Conservation (phyloP, 2,113 vertebrate species). For the Aspidoscelis tigris region DNA sequence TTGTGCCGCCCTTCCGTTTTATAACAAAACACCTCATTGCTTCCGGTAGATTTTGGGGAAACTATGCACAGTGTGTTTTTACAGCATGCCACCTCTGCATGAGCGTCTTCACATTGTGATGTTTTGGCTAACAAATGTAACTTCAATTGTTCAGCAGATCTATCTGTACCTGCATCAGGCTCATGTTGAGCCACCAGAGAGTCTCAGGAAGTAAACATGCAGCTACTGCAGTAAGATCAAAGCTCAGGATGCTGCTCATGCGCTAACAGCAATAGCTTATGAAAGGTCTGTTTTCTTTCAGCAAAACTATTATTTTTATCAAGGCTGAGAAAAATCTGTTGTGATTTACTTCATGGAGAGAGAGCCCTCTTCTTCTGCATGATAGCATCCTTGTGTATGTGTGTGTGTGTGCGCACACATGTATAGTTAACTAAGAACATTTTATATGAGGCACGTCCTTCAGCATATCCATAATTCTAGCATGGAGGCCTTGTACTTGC, state of each 20-base stretch:
- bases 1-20: slow-evolving; percentile 68
- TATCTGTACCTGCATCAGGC: slow-evolving; percentile 47
- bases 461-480: slow-evolving; percentile 35
- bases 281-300: slow-evolving; percentile 78
- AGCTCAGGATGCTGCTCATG: slow-evolving; percentile 64
- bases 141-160: slow-evolving; percentile 56
- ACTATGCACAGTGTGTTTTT: slow-evolving; percentile 29
- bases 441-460: slow-evolving; percentile 24
- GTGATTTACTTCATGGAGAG: slow-evolving; percentile 57
- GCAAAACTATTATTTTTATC: slow-evolving; percentile 76
- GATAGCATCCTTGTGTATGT: slow-evolving; percentile 47
- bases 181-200: slow-evolving; percentile 45
- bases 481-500: slow-evolving; percentile 55
- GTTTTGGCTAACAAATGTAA: slow-evolving; percentile 58
- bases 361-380: slow-evolving; percentile 41
- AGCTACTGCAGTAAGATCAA: slow-evolving; percentile 70
- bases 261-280: slow-evolving; percentile 71
- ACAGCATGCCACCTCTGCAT: slow-evolving; percentile 39
- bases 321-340: slow-evolving; percentile 47
- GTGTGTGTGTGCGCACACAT: slow-evolving; percentile 26
- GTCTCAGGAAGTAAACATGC: slow-evolving; percentile 64
- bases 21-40: slow-evolving; percentile 65
- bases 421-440: slow-evolving; percentile 61
- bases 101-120: slow-evolving; percentile 26
- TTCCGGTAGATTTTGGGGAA: slow-evolving; percentile 60